Evolutionary conservation across 2,113 vertebrate species (phyloP).

Genomic region (Cyprinodon tularosa): DNA sequence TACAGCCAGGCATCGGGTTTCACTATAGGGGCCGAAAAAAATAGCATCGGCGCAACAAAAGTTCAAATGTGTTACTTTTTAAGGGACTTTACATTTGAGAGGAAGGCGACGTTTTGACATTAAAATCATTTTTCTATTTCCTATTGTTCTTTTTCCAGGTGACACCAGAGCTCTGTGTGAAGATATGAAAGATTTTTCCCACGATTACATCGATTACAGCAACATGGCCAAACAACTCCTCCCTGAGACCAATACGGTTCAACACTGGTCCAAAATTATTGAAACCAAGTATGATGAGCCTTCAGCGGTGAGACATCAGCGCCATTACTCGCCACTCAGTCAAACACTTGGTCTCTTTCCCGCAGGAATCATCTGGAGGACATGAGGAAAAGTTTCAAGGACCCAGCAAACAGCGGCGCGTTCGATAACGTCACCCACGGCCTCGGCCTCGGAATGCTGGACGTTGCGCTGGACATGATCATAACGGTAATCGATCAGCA

Average conservation of each 20-base stretch:
- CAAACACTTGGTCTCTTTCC: slow-evolving; percentile 5
- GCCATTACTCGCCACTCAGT: no score
- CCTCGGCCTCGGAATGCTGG: slow-evolving; percentile 80
- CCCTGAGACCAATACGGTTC: slow-evolving; percentile 81
- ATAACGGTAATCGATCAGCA: slow-evolving; percentile 78
- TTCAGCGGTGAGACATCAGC: background rate
- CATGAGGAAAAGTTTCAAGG: slow-evolving; percentile 79
- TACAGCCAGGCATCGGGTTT: no score
- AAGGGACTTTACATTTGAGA: background rate
- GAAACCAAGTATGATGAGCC: slow-evolving; percentile 76
- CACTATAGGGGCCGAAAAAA: no score
- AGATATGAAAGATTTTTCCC: slow-evolving; percentile 82
- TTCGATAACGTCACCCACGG: slow-evolving; percentile 81
- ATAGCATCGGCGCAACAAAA: background rate
- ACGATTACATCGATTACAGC: slow-evolving; percentile 80
- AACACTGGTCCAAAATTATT: slow-evolving; percentile 85
- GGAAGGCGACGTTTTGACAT: background rate
- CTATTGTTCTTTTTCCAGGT: slow-evolving; percentile 48
- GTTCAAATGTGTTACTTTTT: no score
- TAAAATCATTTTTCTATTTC: background rate
- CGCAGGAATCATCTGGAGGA: slow-evolving; percentile 81
- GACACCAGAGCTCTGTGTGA: slow-evolving; percentile 79
- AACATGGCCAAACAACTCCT: slow-evolving; percentile 83
- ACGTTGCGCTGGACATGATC: slow-evolving; percentile 78
- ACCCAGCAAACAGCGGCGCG: slow-evolving; percentile 71